Conservation (phyloP, 2,888 invertebrate species). For the Conistra vaccinii region DNA sequence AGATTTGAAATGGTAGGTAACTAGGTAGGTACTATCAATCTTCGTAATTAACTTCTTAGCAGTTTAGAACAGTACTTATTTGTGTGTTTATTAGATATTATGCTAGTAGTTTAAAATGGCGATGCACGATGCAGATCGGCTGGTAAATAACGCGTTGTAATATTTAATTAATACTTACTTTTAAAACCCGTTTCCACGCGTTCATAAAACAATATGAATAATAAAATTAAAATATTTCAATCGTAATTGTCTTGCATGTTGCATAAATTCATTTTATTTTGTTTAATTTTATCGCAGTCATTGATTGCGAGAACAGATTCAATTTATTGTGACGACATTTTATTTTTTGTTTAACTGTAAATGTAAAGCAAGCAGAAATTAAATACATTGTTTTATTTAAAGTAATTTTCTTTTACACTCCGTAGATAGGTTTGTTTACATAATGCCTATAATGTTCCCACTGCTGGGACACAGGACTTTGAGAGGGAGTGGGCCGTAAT, state of each 20-base stretch:
- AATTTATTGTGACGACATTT: conserved; percentile 33
- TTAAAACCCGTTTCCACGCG: conserved; percentile 15
- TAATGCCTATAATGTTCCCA: no score
- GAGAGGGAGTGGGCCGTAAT: no score
- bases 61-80: no score
- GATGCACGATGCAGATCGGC: background rate
- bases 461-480: no score
- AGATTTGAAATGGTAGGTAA: background rate
- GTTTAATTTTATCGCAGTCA: conserved; percentile 17
- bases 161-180: conserved; percentile 22
- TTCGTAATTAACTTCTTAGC: no score
- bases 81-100: background rate
- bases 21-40: background rate
- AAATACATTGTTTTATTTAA: no score
- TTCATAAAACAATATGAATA: conserved; percentile 18
- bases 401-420: no score
- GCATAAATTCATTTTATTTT: conserved; percentile 15
- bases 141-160: background rate
- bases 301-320: conserved; percentile 30
- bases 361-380: no score
- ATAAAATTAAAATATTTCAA: conserved; percentile 51
- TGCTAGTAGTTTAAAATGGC: background rate
- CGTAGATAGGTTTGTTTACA: background rate
- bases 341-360: background rate
- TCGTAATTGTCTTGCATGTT: conserved; percentile 31